Evolutionary conservation across 2,888 invertebrate species (phyloP).

Genomic region (Mimas tiliae): DNA sequence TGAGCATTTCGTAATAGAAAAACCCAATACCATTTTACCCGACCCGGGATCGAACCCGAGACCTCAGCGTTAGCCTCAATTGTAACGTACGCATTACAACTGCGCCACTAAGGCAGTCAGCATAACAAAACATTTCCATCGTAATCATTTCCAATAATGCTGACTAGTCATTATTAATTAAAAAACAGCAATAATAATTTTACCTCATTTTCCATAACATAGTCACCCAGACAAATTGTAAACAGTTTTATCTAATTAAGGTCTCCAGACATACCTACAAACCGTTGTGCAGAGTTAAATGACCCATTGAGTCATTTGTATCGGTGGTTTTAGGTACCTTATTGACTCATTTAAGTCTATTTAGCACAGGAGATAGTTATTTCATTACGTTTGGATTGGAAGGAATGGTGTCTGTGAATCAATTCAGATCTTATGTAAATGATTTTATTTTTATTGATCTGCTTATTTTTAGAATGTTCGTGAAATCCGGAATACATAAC

Average conservation of each 20-base stretch:
- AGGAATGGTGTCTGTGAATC: too few relatives aligned
- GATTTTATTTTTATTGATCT: too few relatives aligned
- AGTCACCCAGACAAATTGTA: neutral
- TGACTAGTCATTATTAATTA: neutral
- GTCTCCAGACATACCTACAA: neutral
- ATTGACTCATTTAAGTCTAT: slow-evolving; percentile 1
- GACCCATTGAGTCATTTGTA: slow-evolving; percentile 22
- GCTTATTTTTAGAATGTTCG: too few relatives aligned
- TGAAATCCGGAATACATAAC: too few relatives aligned
- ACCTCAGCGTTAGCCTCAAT: too few relatives aligned
- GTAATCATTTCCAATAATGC: neutral
- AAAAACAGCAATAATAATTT: neutral
- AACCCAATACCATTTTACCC: too few relatives aligned
- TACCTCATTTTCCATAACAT: neutral
- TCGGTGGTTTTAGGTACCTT: slow-evolving; percentile 12
- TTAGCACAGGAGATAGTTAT: neutral
- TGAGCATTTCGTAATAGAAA: too few relatives aligned
- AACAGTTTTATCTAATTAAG: slow-evolving; percentile 17
- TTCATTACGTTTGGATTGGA: too few relatives aligned
- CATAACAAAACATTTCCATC: neutral
- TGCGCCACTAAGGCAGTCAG: too few relatives aligned
- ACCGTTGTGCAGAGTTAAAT: slow-evolving; percentile 10
- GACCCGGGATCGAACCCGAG: too few relatives aligned
- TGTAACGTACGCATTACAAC: too few relatives aligned
- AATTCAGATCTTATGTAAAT: too few relatives aligned